Conservation (phyloP, 2,113 vertebrate genomes). For the Thalassarche chlororhynchos region DNA sequence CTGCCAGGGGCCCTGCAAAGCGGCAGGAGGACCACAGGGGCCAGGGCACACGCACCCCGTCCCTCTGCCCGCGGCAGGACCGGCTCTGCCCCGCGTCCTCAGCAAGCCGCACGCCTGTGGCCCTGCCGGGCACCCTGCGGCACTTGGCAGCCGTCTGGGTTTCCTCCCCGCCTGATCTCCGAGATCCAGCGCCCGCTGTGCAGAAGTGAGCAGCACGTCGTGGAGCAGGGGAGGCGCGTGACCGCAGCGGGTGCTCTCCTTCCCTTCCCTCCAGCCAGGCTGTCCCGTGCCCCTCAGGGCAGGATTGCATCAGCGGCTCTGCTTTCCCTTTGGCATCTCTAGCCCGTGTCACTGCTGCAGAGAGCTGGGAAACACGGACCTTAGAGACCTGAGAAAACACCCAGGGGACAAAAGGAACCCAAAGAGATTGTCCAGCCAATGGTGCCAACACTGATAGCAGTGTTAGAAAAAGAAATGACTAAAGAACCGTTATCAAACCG, state of each 20-base stretch:
- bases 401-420: not conserved
- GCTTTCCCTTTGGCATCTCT: too few species aligned
- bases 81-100: not conserved
- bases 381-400: not conserved
- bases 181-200: not conserved
- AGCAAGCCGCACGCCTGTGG: too few species aligned
- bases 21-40: accelerated
- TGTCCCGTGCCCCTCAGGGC: not conserved
- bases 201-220: not conserved
- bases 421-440: not conserved
- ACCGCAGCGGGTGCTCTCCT: not conserved
- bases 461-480: not conserved
- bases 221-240: not conserved
- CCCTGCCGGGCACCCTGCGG: not conserved
- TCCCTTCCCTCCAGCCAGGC: too few species aligned
- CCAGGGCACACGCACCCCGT: not conserved
- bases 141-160: not conserved
- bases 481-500: not conserved
- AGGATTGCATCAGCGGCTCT: not conserved
- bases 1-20: not conserved
- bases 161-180: not conserved
- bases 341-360: not conserved
- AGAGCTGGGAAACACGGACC: not conserved
- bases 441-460: too few species aligned
- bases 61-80: not conserved